These are phyloP conservation scores for Battus philenor DNA, from an alignment of 1,140 invertebrate genomes.

Conservation along the genomic window DNA sequence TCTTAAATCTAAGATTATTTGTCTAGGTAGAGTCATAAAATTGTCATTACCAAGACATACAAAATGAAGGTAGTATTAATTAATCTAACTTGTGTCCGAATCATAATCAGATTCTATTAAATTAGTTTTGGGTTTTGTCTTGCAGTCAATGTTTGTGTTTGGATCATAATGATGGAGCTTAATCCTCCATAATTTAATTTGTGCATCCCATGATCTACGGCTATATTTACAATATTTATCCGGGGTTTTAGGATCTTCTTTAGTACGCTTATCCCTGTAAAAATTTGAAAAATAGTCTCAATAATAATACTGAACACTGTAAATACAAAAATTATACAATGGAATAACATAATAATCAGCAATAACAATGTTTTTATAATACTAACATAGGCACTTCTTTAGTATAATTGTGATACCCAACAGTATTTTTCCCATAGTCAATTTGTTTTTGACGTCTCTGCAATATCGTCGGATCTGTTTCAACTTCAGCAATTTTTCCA, in stretches of 20 bases:
- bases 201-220: constrained; percentile 91
- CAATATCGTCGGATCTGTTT: constrained; percentile 84
- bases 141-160: constrained; percentile 18
- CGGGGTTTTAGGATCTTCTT: constrained; percentile 90
- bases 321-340: neutral
- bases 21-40: no score
- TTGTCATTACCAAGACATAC: no score
- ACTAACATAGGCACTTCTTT: constrained; percentile 84
- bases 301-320: neutral
- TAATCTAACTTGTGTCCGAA: constrained; percentile 13
- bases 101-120: constrained; percentile 26
- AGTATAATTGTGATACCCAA: constrained; percentile 89
- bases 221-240: constrained; percentile 92
- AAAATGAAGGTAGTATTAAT: no score
- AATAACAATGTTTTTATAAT: no score
- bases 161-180: constrained; percentile 90
- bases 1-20: no score
- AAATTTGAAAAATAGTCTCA: constrained; percentile 9
- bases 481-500: constrained; percentile 70
- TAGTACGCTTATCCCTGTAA: constrained; percentile 79
- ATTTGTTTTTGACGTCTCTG: constrained; percentile 93
- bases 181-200: constrained; percentile 91
- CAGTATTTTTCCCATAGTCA: constrained; percentile 95
- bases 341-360: neutral
- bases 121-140: constrained; percentile 2